These are phyloP conservation scores for Steinernema hermaphroditum DNA, from an alignment of 2,888 invertebrate species.

Conservation along the genomic window DNA sequence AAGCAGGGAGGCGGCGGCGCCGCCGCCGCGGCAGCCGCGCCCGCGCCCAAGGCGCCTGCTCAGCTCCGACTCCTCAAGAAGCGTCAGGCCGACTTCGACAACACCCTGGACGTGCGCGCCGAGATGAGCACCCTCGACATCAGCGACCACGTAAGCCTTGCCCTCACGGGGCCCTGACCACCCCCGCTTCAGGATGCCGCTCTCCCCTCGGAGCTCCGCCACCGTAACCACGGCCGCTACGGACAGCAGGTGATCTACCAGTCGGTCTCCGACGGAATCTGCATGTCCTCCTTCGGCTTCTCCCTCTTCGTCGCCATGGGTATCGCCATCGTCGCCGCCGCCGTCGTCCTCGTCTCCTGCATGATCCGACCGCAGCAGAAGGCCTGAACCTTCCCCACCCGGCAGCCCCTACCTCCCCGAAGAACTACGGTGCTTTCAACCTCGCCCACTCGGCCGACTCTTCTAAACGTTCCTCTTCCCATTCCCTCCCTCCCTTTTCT, in stretches of 20 bases:
- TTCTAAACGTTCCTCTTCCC: neutral
- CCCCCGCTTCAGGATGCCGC: slow-evolving; percentile 23
- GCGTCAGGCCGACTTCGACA: slow-evolving; percentile 49
- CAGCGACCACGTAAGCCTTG: slow-evolving; percentile 45
- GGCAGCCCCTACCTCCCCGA: neutral
- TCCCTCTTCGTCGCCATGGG: slow-evolving; percentile 9
- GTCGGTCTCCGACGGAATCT: slow-evolving; percentile 25
- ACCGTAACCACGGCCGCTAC: too few species aligned
- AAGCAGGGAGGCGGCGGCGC: slow-evolving; percentile 45
- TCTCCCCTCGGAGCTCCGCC: slow-evolving; percentile 30
- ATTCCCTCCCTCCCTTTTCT: neutral
- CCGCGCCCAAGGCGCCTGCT: slow-evolving; percentile 43
- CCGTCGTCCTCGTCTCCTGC: slow-evolving; percentile 21
- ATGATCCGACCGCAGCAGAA: slow-evolving; percentile 19
- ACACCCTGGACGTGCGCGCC: slow-evolving; percentile 63
- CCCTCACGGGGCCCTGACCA: slow-evolving; percentile 9
- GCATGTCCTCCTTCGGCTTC: slow-evolving; percentile 31
- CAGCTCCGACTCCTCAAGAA: slow-evolving; percentile 60
- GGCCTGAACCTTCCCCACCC: neutral
- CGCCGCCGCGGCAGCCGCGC: too few species aligned
- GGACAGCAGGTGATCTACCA: slow-evolving; percentile 16
- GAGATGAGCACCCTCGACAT: slow-evolving; percentile 63
- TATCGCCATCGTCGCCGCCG: slow-evolving; percentile 25
- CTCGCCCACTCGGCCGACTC: slow-evolving; percentile 11
- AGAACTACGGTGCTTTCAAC: slow-evolving; percentile 16